A percentile compares a stretch with the other conserved stretches of the same genome.
Conservation (phyloP, 2,797 vertebrate species). For the Petrocephalus schoutedeni region DNA sequence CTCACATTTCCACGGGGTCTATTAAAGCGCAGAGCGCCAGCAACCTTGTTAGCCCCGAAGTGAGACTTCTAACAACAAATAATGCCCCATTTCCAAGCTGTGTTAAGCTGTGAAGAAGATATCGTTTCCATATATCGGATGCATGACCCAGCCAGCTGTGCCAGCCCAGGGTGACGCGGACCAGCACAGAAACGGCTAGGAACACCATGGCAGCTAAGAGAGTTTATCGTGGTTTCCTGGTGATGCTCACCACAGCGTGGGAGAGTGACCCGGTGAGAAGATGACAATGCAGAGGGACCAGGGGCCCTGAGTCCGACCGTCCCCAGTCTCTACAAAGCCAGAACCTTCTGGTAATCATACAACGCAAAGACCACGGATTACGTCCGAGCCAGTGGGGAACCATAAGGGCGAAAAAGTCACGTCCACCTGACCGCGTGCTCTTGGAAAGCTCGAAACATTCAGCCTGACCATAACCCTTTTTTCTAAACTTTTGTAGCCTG, state of each 20-base stretch:
- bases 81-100: constrained; percentile 2
- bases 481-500: neutral
- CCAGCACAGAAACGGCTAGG: constrained; percentile 8
- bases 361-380: neutral
- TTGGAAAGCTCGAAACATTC: neutral
- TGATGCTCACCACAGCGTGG: neutral
- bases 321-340: neutral
- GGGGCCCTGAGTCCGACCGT: neutral
- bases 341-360: neutral
- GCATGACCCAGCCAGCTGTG: neutral
- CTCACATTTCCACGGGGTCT: constrained; percentile 19
- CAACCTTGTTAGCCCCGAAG: constrained; percentile 23
- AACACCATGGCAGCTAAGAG: neutral
- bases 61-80: constrained; percentile 23
- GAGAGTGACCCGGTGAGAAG: neutral
- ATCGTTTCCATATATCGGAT: neutral
- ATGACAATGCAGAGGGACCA: neutral
- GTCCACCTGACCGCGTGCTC: neutral
- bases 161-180: constrained; percentile 32
- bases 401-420: neutral
- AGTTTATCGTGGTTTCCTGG: neutral
- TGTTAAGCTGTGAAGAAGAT: constrained; percentile 6
- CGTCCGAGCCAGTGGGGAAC: neutral
- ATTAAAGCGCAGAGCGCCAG: constrained; percentile 13
- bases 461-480: neutral